phyloP scores from a whole-genome alignment of 2,797 vertebrate genomes.

The Enteromius radiatus region DNA sequence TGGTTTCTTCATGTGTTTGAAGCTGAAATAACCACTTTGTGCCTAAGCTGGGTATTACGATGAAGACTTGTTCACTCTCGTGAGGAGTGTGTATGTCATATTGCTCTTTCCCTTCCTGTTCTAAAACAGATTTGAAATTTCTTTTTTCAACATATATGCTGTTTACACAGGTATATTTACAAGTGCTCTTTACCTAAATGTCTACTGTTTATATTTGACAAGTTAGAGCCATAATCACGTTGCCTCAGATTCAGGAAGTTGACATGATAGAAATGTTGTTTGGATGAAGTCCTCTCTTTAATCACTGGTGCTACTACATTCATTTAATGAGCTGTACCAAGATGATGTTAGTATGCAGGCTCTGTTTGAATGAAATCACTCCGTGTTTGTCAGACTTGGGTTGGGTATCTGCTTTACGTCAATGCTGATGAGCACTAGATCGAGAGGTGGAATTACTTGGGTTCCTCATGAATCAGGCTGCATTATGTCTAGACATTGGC shows the following conservation, averaged over 20 bases:
- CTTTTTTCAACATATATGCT: neutral
- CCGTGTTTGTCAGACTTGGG: neutral
- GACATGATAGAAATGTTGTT: slow-evolving; percentile 15
- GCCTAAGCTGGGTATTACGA: slow-evolving; percentile 70
- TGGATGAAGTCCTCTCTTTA: neutral
- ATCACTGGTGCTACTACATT: slow-evolving; percentile 32
- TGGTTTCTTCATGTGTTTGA: slow-evolving; percentile 59
- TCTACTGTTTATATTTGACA: neutral
- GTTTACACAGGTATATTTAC: slow-evolving; percentile 7
- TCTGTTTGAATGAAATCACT: slow-evolving; percentile 14
- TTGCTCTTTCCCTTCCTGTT: neutral
- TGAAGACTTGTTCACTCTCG: slow-evolving; percentile 36
- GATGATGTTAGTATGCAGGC: slow-evolving; percentile 8
- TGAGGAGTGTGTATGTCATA: slow-evolving; percentile 2
- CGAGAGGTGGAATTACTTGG: neutral
- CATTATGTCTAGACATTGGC: slow-evolving; percentile 20
- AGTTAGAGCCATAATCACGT: neutral
- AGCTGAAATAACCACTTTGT: slow-evolving; percentile 74
- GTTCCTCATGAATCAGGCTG: slow-evolving; percentile 2
- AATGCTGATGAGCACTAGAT: slow-evolving; percentile 27
- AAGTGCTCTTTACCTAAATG: slow-evolving; percentile 28
- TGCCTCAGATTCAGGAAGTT: slow-evolving; percentile 19
- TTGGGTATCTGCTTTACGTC: slow-evolving; percentile 3
- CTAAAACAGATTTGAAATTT: neutral
- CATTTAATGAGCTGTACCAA: slow-evolving; percentile 1